Evolutionary conservation across 2,888 invertebrate genomes (phyloP), one percentile per base, ranked within the genome.

Genomic region (Chaetogeoica ovagalla): DNA sequence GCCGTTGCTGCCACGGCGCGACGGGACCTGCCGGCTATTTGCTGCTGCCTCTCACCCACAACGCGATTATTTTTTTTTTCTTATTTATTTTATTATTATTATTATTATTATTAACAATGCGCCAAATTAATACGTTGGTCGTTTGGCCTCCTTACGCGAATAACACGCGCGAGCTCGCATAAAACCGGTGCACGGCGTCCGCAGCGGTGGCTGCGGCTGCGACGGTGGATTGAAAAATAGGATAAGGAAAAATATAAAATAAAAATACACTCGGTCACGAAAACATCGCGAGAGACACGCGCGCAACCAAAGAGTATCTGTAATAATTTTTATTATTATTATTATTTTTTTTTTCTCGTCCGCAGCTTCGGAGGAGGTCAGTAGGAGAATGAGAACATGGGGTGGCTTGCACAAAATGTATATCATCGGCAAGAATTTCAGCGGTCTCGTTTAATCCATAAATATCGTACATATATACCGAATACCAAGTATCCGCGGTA

Each of bases 71-170:
- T 30, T 30, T 30, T 30, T 30, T 76, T 15, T 55, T 7, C 23
- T 39, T 59, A 7, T 63, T 73, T 63, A 62, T 52, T 52, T 74
- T 63, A 43, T 60, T 21, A 11, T 43, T 72, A 11, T 43, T 72
- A 48, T 52, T 77, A 62, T 77, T 77, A 69, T 77, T 77, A 77
- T 79, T 79, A 79, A 79, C 77, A 79, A 79, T 79, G 70, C 70
- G 77, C 77, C 77, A 79, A 79, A 79, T 79, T 79, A 79, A 79
- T 79, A 70, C 77, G 77, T 70, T 63, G 77, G 39, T 79, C 70
- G 77, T 79, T 79, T 79, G 77, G 70, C 77, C 77, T 79, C 70
- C 77, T 79, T 79, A 79, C 70, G 30, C 43, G 39, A 71, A 79
- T 63, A 77, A 77, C 48, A 11, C 17, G 23, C 23, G 52, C 43